A percentile compares a stretch with the other conserved stretches of the same genome.
phyloP scores from a whole-genome alignment of 2,888 invertebrate species.

The Troides oblongomaculatus region DNA sequence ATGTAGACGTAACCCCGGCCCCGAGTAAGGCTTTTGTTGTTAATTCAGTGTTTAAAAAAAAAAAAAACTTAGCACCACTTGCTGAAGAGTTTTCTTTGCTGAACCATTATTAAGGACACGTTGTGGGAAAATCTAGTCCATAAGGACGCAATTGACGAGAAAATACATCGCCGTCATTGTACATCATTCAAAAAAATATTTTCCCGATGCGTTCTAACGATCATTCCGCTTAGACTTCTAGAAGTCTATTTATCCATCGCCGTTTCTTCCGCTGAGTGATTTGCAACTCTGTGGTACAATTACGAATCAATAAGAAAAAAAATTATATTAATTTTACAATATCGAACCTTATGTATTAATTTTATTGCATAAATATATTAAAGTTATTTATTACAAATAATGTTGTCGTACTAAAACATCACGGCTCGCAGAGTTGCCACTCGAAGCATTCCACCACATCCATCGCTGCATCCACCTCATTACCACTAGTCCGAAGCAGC shows the following conservation, averaged over 20 bases:
- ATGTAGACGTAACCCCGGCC: slow-evolving; percentile 11
- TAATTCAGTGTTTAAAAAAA: slow-evolving; percentile 25
- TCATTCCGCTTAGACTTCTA: slow-evolving; percentile 68
- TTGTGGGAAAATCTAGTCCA: slow-evolving; percentile 54
- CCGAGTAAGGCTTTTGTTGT: slow-evolving; percentile 24
- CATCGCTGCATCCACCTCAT: slow-evolving; percentile 70
- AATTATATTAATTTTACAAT: not conserved
- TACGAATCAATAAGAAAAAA: not conserved
- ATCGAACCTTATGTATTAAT: not conserved
- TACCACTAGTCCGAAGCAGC: slow-evolving; percentile 74
- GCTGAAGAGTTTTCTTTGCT: slow-evolving; percentile 54
- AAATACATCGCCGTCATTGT: slow-evolving; percentile 20
- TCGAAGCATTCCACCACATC: slow-evolving; percentile 53
- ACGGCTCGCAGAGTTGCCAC: slow-evolving; percentile 57
- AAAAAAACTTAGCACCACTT: slow-evolving; percentile 31
- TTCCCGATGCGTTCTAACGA: slow-evolving; percentile 62
- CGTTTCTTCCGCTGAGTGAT: slow-evolving; percentile 52
- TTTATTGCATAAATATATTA: not conserved
- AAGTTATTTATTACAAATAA: not conserved
- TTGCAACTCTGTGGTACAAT: slow-evolving; percentile 46
- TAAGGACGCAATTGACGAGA: slow-evolving; percentile 42
- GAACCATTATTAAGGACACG: slow-evolving; percentile 55
- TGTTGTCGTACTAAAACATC: not conserved
- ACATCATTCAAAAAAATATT: slow-evolving; percentile 42
- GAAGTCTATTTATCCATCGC: slow-evolving; percentile 60